phyloP scores from a whole-genome alignment of 2,113 vertebrate genomes.

The Urocolius indicus region DNA sequence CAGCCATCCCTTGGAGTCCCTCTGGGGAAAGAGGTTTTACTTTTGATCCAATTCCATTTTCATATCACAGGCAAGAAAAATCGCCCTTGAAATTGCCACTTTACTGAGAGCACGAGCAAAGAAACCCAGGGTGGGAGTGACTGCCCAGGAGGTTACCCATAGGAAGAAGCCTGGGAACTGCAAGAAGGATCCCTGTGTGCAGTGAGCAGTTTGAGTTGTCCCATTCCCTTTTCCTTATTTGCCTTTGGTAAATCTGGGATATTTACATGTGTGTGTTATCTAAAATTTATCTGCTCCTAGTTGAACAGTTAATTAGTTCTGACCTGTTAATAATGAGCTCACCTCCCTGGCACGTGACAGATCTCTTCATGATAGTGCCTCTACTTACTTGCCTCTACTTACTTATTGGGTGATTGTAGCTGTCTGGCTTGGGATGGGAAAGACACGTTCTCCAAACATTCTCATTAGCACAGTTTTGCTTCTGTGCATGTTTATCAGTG shows the following conservation, averaged over 20 bases:
- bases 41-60: slow-evolving; percentile 8
- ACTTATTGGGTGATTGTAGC: neutral
- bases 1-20: neutral
- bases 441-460: neutral
- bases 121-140: neutral
- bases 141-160: neutral
- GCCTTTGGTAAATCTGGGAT: neutral
- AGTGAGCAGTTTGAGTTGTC: neutral
- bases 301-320: neutral
- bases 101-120: neutral
- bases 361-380: neutral
- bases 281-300: neutral
- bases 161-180: neutral
- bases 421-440: neutral
- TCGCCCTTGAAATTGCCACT: neutral
- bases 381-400: neutral
- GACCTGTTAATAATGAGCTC: neutral
- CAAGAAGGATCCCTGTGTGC: neutral
- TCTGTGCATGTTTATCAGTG: neutral
- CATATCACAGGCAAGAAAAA: neutral
- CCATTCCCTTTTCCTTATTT: neutral
- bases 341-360: accelerated
- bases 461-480: neutral
- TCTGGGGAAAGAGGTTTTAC: neutral
- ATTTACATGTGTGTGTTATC: neutral